phyloP scores from a whole-genome alignment of 1,140 invertebrate genomes.

The Bombus cullumanus region DNA sequence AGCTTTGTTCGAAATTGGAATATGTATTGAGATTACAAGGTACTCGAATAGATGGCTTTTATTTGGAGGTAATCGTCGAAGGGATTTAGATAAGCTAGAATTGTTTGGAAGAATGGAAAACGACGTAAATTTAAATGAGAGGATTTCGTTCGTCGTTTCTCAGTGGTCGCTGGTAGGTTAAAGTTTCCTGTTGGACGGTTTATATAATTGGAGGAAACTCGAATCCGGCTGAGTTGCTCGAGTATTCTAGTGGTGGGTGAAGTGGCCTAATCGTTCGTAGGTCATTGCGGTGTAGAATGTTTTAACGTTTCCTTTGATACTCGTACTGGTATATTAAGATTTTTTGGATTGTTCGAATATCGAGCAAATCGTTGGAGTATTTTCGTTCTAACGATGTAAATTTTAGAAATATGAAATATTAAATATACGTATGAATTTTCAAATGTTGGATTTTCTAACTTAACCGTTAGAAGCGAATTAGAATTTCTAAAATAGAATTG shows the following conservation, averaged over 20 bases:
- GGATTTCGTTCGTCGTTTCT: not conserved
- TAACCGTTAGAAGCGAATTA: too few relatives aligned
- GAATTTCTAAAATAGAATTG: too few relatives aligned
- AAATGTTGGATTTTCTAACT: too few relatives aligned
- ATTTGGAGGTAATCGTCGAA: not conserved
- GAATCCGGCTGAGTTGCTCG: not conserved
- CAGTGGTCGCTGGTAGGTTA: not conserved
- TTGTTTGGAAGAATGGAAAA: not conserved
- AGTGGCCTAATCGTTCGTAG: not conserved
- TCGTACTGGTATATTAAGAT: too few relatives aligned
- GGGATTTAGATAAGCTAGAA: not conserved
- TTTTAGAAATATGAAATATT: too few relatives aligned
- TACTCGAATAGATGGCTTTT: not conserved
- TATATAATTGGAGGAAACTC: constrained; percentile 4
- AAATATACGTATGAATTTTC: too few relatives aligned
- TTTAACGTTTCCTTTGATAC: too few relatives aligned
- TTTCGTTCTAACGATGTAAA: too few relatives aligned
- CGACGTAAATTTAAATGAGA: not conserved
- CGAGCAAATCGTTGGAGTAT: too few relatives aligned
- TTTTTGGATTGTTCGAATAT: too few relatives aligned
- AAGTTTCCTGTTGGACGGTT: not conserved
- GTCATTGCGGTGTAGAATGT: too few relatives aligned
- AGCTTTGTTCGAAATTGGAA: not conserved
- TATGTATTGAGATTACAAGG: not conserved
- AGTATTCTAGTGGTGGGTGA: not conserved